Evolutionary conservation across 2,888 invertebrate species (phyloP), one percentile per base, ranked within the genome.

Genomic region (Leuctra nigra): DNA sequence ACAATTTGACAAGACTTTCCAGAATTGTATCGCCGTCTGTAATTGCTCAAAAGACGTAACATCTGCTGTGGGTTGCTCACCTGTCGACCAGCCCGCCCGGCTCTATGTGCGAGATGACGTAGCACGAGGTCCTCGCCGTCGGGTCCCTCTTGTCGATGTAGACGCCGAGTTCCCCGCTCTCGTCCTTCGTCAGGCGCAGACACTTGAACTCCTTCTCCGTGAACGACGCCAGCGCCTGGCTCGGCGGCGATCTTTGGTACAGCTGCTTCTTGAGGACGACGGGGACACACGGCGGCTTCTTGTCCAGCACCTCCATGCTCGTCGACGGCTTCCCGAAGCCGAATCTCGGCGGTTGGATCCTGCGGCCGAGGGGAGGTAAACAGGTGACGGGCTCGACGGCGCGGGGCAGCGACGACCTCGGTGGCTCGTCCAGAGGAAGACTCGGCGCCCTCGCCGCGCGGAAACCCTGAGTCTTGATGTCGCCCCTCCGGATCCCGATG

Each of bases 61-160:
- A n/a, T n/a, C n/a, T n/a, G n/a, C n/a, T n/a, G n/a, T n/a, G n/a
- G n/a, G n/a, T n/a, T n/a, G n/a, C 53, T 58, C 33, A 55, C 56
- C 59, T 59, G 52, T 59, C 39, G 7, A 77, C 76, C 39, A 73
- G 69, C 41, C 78, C 77, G 59, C 73, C 74, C 33, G 73, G 72
- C 59, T 74, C 69, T 61, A 80, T 75, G 54, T 72, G 71, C 6
- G 74, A 71, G 54, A 79, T 74, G 59, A 75, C 67, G 63, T 76
- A 79, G 72, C 58, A 48, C 18, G 64, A 61, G 23, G 62, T 59
- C 38, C 63, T 60, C 7, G 62, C 60, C 7, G 61, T 56, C 25
- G 63, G 63, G 54, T 67, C 66, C 38, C 65, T 66, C 53, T 64
- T 63, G 59, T 67, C 67, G 23, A 69, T 66, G 55, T 66, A 66